Conservation (phyloP, 2,797 vertebrate species). For the Buphagus erythrorhynchus region DNA sequence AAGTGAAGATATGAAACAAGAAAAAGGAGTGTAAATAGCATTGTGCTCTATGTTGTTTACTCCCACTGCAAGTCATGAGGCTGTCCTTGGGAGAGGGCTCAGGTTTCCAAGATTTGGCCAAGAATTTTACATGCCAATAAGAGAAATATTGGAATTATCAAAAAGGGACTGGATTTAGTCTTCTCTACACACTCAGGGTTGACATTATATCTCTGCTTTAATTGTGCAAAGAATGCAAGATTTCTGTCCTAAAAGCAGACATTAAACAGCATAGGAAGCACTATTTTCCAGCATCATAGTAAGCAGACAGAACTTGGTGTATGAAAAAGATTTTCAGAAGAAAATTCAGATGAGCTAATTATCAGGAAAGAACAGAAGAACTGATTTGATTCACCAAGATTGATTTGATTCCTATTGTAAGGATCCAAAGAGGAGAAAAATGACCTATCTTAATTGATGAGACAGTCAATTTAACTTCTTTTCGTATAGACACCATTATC, state of each 20-base stretch:
- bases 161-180: neutral
- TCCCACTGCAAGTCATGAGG: neutral
- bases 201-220: neutral
- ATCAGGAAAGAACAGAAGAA: neutral
- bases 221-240: neutral
- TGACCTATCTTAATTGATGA: neutral
- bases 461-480: neutral
- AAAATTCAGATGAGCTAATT: neutral
- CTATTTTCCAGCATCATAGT: neutral
- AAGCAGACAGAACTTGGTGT: neutral
- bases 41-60: rapidly evolving
- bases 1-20: neutral
- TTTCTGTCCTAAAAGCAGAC: neutral
- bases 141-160: neutral
- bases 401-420: neutral
- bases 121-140: neutral
- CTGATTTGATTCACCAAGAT: neutral
- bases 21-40: neutral
- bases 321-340: neutral
- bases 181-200: neutral
- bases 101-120: neutral
- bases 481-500: neutral
- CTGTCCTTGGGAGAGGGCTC: neutral
- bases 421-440: neutral
- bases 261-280: neutral